A percentile compares a stretch with the other conserved stretches of the same genome.
Conservation (phyloP, 2,113 vertebrate genomes). For the Pomatorhinus ruficollis region DNA sequence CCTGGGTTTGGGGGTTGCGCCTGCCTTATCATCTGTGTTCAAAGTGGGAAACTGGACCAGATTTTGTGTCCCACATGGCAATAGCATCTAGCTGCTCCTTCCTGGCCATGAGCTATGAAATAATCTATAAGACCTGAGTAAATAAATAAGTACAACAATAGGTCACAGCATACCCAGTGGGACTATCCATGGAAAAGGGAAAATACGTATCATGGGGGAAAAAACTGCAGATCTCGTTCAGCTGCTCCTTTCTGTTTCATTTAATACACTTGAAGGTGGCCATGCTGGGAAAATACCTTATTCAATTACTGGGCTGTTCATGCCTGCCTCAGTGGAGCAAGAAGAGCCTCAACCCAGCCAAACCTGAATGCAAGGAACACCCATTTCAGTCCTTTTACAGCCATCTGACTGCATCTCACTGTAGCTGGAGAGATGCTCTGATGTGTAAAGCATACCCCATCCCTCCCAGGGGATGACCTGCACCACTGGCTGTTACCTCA, state of each 20-base stretch:
- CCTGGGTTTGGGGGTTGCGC: background rate
- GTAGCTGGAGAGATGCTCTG: background rate
- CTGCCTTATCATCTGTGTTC: background rate
- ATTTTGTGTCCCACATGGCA: background rate
- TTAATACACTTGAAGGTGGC: background rate
- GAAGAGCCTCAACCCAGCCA: background rate
- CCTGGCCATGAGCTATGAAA: conserved; percentile 31
- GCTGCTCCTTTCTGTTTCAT: conserved; percentile 62
- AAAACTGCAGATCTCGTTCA: conserved; percentile 48
- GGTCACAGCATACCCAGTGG: background rate
- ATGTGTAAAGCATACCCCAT: background rate
- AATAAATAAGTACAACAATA: conserved; percentile 56
- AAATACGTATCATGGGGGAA: background rate
- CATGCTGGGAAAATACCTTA: background rate
- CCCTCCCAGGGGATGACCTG: background rate
- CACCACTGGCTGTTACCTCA: rapidly evolving
- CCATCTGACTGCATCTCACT: background rate
- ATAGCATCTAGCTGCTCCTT: conserved; percentile 2
- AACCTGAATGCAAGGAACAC: background rate
- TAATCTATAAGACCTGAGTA: conserved; percentile 17
- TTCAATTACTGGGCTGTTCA: background rate
- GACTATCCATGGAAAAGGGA: conserved; percentile 34
- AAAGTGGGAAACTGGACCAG: background rate
- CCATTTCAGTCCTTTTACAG: background rate
- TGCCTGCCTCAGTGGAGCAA: background rate